A percentile compares a stretch with the other conserved stretches of the same genome.
Conservation (phyloP, 1,140 invertebrate genomes). For the honey bee (Apis mellifera) region Amel_HAv3.1 CM009935.2:10773501-10774000, state of each 20-base stretch:
- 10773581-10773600: slow-evolving; percentile 78
- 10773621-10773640: slow-evolving; percentile 74
- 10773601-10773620: slow-evolving; percentile 84
- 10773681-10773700: background rate
- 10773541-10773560: slow-evolving; percentile 85
- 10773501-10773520: slow-evolving; percentile 87
- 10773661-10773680: too few species aligned
- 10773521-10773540: slow-evolving; percentile 85
- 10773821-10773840: slow-evolving; percentile 85
- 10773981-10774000: slow-evolving; percentile 84
- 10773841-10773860: slow-evolving; percentile 3
- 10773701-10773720: slow-evolving; percentile 78
- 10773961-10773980: slow-evolving; percentile 85
- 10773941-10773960: slow-evolving; percentile 85
- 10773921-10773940: slow-evolving; percentile 88
- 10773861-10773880: background rate
- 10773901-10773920: slow-evolving; percentile 83
- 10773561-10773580: slow-evolving; percentile 84
- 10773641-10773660: background rate
- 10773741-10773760: slow-evolving; percentile 83
- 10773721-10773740: slow-evolving; percentile 80
- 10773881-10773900: background rate
- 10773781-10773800: slow-evolving; percentile 86
- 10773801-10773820: slow-evolving; percentile 86
- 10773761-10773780: slow-evolving; percentile 87